Base-by-base conservation (phyloP, 2,113 vertebrate genomes). In the Dolichallabes microphthalmus region DNA sequence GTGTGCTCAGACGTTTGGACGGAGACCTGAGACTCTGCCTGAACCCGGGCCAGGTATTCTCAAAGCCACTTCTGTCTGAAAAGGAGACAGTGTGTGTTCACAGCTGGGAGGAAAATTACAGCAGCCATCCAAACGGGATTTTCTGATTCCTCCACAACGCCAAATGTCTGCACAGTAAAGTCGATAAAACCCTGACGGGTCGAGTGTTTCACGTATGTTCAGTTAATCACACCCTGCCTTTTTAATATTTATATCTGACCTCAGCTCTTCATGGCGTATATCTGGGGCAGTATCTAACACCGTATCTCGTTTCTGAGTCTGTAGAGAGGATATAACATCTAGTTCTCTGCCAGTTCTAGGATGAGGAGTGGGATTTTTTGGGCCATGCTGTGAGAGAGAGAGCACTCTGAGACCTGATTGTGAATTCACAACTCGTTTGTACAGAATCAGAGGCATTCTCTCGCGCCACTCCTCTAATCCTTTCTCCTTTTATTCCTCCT, bases 21-120 rank as follows among this genome's bases (percentile, higher is more conserved):
- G 5, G 12, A 53, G 50, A 52, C 22, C 6, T n/a, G 73, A 75
- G 45, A 53, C 69, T 0, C 60, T 27, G 64, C 9, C 32, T n/a
- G 39, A 74, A 50, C 25, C 1, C 6, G 53, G 50, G 73, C 73
- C 73, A 76, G 27, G 73, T 53, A 27, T 17, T 76, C 50, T 76
- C 73, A 53, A 2, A 76, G 73, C 50, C 22, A 3, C 73, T 76
- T 76, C 73, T 53, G 73, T 76, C 73, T 76, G 73, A 53, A 3
- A 53, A 76, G 13, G 50, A 76, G 73, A 76, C 73, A 20, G 73
- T 6, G 25, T 75, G 73, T 53, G 73, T 53, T 76, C 73, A 53
- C 73, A 76, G 73, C 50, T 76, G 73, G 50, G 22, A 53, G 73
- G 53, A 53, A 30, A 53, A 76, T 76, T 53, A 76, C 73, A 27